These are phyloP conservation scores for Pseudomyrmex dendroicus DNA, from an alignment of 1,140 invertebrate species.

Conservation along the genomic window DNA sequence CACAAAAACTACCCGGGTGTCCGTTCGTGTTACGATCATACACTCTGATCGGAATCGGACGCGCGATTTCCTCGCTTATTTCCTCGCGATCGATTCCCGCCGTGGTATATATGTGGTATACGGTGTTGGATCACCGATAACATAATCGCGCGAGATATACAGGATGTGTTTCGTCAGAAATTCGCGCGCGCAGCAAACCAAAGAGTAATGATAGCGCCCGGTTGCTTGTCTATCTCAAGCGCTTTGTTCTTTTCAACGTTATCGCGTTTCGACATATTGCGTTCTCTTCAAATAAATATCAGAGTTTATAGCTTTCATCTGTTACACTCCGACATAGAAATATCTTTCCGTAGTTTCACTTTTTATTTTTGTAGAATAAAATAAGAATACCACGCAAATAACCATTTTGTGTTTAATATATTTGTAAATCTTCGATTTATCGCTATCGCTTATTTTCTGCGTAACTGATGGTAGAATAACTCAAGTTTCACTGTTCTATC, in stretches of 20 bases:
- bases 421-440: neutral
- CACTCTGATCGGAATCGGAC: constrained; percentile 31
- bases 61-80: constrained; percentile 33
- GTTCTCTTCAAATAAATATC: neutral
- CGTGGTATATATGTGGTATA: neutral
- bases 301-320: neutral
- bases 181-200: neutral
- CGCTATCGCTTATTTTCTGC: neutral
- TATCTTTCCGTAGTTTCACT: too few relatives aligned
- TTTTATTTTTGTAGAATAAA: too few relatives aligned
- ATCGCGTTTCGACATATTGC: constrained; percentile 16
- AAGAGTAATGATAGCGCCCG: constrained; percentile 33
- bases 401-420: neutral
- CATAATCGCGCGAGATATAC: constrained; percentile 40
- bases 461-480: too few relatives aligned
- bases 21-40: constrained; percentile 33
- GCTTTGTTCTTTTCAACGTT: constrained; percentile 42
- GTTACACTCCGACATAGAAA: neutral
- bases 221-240: constrained; percentile 2
- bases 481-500: too few relatives aligned
- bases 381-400: too few relatives aligned
- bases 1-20: constrained; percentile 3
- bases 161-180: constrained; percentile 41
- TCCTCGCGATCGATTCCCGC: constrained; percentile 19
- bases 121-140: constrained; percentile 43